Base-by-base conservation (phyloP, 2,797 vertebrate genomes). In the Ciconia nigra region DNA sequence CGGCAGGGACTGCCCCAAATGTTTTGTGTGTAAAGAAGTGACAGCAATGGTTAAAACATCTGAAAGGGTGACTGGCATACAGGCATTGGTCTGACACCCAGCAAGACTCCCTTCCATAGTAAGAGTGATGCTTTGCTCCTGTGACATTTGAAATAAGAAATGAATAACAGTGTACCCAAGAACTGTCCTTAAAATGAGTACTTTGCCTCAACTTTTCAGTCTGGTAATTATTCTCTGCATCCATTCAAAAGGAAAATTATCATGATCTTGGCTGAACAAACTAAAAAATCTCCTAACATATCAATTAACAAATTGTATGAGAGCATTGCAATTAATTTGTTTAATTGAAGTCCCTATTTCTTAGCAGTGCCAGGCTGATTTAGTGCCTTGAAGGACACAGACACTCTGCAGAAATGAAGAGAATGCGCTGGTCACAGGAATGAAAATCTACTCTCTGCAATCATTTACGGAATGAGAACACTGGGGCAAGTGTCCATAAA, bases 311-410 rank as follows among this genome's bases (percentile, higher is more conserved):
- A 65, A 96, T 89, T 87, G 58, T 41, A 13, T 67, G 73, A 91
- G 51, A 85, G 69, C 72, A 83, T 52, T 61, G 35, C 66, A 83
- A 93, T 81, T 96, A 85, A 93, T 97, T 91, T 76, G n/a, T 89
- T 85, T 94, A 93, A 94, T 94, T 89, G 67, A 88, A 95, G 5
- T 79, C 35, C 28, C 20, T 88, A 55, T 88, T 91, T 93, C 87
- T 94, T 81, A 93, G 66, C 51, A 72, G 57, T 69, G 71, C 54
- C 89, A 80, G 72, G 33, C 69, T 91, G 82, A 93, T 92, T 93
- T 91, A 97, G 18, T 92, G 74, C 58, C 65, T 91, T 91, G 79
- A 92, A 85, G 61, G 73, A 76, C 89, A 91, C 7, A 63, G 29
- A 80, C 59, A 85, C 69, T 87, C 84, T 81, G 81, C 67, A 94